Evolutionary conservation across 2,888 invertebrate genomes (phyloP).

Genomic region (Drosophila ezoana): DNA sequence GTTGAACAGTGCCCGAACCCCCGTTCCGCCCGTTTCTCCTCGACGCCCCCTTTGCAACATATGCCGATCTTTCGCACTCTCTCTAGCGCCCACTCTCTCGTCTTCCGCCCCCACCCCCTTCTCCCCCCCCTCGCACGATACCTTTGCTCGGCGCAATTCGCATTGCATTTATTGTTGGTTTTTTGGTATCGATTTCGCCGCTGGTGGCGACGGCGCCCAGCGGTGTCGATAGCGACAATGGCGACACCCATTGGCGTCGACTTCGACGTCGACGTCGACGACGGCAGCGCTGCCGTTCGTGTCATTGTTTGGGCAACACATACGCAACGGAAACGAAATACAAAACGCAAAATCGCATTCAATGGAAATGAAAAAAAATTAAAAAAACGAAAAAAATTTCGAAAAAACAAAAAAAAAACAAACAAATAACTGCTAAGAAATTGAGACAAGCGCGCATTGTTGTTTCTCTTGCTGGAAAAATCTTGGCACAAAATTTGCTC

Average conservation of each 20-base stretch:
- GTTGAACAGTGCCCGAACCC: neutral
- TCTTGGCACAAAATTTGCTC: slow-evolving; percentile 19
- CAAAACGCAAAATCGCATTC: slow-evolving; percentile 50
- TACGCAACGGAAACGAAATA: slow-evolving; percentile 47
- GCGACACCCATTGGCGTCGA: slow-evolving; percentile 38
- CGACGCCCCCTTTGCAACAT: neutral
- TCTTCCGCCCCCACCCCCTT: neutral
- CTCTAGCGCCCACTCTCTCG: neutral
- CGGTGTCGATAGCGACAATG: slow-evolving; percentile 33
- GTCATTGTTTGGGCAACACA: slow-evolving; percentile 49
- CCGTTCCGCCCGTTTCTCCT: neutral
- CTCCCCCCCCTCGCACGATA: neutral
- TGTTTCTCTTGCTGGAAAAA: slow-evolving; percentile 22
- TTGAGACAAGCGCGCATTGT: slow-evolving; percentile 40
- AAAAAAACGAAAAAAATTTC: neutral
- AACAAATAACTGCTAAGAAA: slow-evolving; percentile 22
- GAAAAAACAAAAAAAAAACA: neutral
- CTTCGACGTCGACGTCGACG: slow-evolving; percentile 7
- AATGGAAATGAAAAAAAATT: slow-evolving; percentile 4
- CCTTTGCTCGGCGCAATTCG: slow-evolving; percentile 25
- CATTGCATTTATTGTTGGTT: slow-evolving; percentile 46
- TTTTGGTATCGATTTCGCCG: slow-evolving; percentile 54
- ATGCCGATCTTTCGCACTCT: neutral
- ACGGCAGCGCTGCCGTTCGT: slow-evolving; percentile 16
- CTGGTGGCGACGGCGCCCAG: slow-evolving; percentile 30